These are phyloP conservation scores for Chloebia gouldiae DNA, from an alignment of 2,113 vertebrate species.

Conservation along the genomic window DNA sequence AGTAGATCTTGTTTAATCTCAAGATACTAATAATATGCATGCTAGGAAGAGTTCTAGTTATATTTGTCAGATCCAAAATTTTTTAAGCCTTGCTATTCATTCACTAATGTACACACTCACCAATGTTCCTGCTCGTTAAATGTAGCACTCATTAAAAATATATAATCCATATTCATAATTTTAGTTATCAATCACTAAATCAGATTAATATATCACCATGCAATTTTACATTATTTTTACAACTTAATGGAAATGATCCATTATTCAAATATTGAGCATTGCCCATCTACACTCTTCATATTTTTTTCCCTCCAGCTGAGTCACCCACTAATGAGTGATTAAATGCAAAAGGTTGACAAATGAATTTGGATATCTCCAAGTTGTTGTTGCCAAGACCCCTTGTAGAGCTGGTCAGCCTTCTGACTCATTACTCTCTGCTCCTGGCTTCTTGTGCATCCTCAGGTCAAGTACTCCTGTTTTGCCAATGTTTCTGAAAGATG, in stretches of 20 bases:
- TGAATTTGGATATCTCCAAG: background rate
- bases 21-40: background rate
- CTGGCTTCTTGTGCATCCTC: background rate
- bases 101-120: background rate
- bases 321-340: background rate
- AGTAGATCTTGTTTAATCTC: background rate
- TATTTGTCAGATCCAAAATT: background rate
- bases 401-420: background rate
- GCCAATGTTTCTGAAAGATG: background rate
- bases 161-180: slow-evolving; percentile 49
- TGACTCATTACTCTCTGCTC: background rate
- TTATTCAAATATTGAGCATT: slow-evolving; percentile 27
- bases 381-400: background rate
- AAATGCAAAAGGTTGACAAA: background rate
- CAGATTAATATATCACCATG: slow-evolving; percentile 33
- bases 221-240: slow-evolving; percentile 59
- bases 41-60: background rate
- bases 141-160: slow-evolving; percentile 54
- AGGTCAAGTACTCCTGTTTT: background rate
- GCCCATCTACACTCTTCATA: background rate
- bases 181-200: slow-evolving; percentile 45
- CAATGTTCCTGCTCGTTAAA: background rate
- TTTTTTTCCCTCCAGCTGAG: background rate
- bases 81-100: background rate
- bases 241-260: slow-evolving; percentile 34